Evolutionary conservation across 2,113 vertebrate genomes (phyloP).

Genomic region (Rattus norvegicus): DNA sequence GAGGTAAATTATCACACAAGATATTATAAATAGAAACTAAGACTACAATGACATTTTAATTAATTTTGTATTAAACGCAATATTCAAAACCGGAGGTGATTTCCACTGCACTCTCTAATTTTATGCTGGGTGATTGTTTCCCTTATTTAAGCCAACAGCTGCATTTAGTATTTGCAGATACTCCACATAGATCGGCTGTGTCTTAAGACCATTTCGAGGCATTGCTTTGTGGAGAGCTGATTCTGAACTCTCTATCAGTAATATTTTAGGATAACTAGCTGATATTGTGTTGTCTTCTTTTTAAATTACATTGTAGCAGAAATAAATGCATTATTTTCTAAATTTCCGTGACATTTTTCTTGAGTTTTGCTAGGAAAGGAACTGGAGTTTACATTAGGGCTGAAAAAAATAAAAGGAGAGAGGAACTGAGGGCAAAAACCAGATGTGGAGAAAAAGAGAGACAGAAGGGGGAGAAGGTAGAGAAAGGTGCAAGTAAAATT

Average conservation of each 20-base stretch:
- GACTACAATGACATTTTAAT: slow-evolving; percentile 23
- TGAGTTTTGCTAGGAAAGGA: slow-evolving; percentile 17
- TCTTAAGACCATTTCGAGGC: background rate
- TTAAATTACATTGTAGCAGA: background rate
- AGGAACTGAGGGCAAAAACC: background rate
- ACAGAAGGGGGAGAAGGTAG: background rate
- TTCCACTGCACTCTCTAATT: slow-evolving; percentile 2
- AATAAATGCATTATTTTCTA: slow-evolving; percentile 5
- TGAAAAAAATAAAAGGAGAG: background rate
- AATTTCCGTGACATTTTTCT: background rate
- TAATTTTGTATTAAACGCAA: slow-evolving; percentile 16
- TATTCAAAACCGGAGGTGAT: slow-evolving; percentile 27
- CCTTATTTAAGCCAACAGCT: slow-evolving; percentile 22
- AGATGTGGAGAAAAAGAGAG: background rate
- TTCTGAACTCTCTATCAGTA: background rate
- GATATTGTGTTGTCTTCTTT: background rate
- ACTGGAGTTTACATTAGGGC: background rate
- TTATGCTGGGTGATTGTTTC: background rate
- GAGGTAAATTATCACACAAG: slow-evolving; percentile 27
- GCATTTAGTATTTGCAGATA: slow-evolving; percentile 20
- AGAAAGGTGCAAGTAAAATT: slow-evolving; percentile 6
- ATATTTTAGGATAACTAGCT: background rate
- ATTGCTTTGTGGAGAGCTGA: background rate
- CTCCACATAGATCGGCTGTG: background rate
- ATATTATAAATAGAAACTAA: background rate